Evolutionary conservation across 2,888 invertebrate genomes (phyloP).

Genomic region (Drosophila multiciliata): DNA sequence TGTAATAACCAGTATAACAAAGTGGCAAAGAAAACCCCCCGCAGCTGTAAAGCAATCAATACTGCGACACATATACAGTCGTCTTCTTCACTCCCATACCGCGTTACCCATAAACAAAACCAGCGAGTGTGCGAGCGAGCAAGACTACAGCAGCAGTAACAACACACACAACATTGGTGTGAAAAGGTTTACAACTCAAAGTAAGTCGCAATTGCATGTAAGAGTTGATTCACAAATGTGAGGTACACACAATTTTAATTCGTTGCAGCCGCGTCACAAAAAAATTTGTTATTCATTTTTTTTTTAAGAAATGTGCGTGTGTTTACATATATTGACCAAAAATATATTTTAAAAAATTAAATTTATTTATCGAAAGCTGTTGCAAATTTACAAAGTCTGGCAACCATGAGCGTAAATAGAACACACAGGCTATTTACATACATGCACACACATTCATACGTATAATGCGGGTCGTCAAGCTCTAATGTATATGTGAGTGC

Average conservation of each 20-base stretch:
- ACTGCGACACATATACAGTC: constrained; percentile 67
- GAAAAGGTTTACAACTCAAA: constrained; percentile 82
- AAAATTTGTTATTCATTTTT: not conserved
- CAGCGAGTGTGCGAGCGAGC: constrained; percentile 50
- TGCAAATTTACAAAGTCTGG: constrained; percentile 3
- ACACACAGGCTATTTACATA: constrained; percentile 8
- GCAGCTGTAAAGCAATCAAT: constrained; percentile 67
- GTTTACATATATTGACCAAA: not conserved
- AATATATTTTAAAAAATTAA: not conserved
- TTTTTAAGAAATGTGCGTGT: not conserved
- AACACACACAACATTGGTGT: constrained; percentile 53
- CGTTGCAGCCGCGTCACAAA: constrained; percentile 19
- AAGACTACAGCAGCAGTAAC: constrained; percentile 48
- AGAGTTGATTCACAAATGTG: constrained; percentile 63
- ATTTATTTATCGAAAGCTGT: not conserved
- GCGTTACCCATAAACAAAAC: constrained; percentile 29
- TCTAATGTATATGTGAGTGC: constrained; percentile 13
- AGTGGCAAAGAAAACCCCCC: constrained; percentile 66
- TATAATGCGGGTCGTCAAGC: constrained; percentile 12
- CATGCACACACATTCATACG: constrained; percentile 1
- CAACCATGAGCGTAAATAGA: constrained; percentile 58
- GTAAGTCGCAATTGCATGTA: constrained; percentile 73
- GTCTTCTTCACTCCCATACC: constrained; percentile 62
- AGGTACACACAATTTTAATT: constrained; percentile 54
- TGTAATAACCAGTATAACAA: constrained; percentile 66